Percentiles rank a stretch among this genome's conserved stretches.
phyloP scores from a whole-genome alignment of 2,797 vertebrate genomes.

The Semotilus atromaculatus region DNA sequence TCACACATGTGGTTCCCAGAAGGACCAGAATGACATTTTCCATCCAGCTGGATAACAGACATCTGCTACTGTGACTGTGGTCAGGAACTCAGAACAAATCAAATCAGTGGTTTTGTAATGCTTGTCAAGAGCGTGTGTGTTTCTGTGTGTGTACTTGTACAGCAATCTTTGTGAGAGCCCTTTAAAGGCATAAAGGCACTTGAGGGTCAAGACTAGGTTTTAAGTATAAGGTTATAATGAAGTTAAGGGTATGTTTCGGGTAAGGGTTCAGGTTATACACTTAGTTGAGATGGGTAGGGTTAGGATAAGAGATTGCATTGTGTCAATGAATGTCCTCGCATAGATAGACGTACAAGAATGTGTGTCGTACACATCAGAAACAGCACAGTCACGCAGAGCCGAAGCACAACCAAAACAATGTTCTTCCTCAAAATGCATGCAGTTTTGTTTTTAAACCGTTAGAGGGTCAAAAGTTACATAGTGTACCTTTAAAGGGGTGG shows the following conservation, averaged over 20 bases:
- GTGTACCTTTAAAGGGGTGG: no score
- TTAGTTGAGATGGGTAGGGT: no score
- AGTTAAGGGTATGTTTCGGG: no score
- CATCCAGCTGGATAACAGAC: slow-evolving; percentile 55
- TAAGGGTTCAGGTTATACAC: no score
- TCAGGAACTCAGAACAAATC: slow-evolving; percentile 38
- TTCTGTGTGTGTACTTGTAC: not conserved
- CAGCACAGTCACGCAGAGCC: no score
- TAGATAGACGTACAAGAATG: not conserved
- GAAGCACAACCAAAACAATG: not conserved
- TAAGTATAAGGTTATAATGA: no score
- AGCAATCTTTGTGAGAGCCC: no score
- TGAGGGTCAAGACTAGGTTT: no score
- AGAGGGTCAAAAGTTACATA: not conserved
- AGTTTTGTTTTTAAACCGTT: not conserved
- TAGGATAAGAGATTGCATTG: no score
- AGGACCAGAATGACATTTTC: slow-evolving; percentile 46
- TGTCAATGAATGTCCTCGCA: no score
- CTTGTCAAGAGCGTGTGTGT: not conserved
- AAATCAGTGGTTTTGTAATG: slow-evolving; percentile 37
- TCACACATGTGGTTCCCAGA: slow-evolving; percentile 63
- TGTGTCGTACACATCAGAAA: no score
- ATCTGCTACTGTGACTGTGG: slow-evolving; percentile 47
- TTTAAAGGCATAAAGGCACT: no score
- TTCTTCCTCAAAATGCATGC: not conserved